phyloP scores from a whole-genome alignment of 2,797 vertebrate species.

The Bryconaethiops microstoma region DNA sequence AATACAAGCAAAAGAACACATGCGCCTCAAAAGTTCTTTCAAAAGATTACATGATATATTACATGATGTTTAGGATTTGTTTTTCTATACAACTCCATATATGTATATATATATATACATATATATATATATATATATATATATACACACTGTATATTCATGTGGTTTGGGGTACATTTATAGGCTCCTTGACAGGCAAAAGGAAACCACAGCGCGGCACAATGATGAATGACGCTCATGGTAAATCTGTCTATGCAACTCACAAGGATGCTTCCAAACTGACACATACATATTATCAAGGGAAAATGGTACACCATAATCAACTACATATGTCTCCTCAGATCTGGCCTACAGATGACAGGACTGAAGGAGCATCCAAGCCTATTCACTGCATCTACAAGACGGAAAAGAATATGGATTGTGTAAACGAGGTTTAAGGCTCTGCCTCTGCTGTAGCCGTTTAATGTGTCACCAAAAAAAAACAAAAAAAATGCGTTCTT shows the following conservation, averaged over 20 bases:
- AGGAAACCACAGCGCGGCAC: constrained; percentile 63
- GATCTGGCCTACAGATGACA: constrained; percentile 69
- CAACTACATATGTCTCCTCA: constrained; percentile 64
- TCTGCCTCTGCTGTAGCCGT: neutral
- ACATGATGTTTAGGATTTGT: neutral
- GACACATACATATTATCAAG: constrained; percentile 66
- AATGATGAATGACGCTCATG: constrained; percentile 70
- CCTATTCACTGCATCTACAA: neutral
- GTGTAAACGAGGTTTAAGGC: neutral
- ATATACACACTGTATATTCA: neutral
- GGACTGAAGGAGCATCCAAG: constrained; percentile 42
- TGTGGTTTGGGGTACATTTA: constrained; percentile 12
- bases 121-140: no score
- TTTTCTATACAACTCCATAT: no score
- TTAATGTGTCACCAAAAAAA: neutral
- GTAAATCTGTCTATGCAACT: constrained; percentile 65
- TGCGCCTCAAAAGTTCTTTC: neutral
- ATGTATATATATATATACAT: no score
- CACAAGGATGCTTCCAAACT: constrained; percentile 65
- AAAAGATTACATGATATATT: no score
- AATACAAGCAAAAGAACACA: neutral
- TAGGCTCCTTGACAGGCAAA: constrained; percentile 60
- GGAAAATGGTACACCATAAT: constrained; percentile 66
- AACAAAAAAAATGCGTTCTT: neutral
- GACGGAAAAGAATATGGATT: neutral